Base-by-base conservation (phyloP, 2,888 invertebrate species). In the Tillus elongatus region DNA sequence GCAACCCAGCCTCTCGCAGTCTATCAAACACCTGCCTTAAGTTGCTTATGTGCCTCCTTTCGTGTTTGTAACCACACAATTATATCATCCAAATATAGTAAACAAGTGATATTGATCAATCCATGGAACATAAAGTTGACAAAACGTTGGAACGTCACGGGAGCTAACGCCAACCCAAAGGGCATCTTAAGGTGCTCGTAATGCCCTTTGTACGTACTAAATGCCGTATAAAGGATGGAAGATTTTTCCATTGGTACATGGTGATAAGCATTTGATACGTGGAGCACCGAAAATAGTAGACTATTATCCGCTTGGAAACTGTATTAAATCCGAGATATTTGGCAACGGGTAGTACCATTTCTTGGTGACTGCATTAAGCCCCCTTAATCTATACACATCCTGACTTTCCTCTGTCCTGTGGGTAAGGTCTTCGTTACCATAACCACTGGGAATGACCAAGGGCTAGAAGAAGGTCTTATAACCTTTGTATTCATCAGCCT, bases 81-180 rank as follows among this genome's bases (percentile, higher is more conserved):
- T 19, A 19, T 19, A 19, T 52, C 50, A 33, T 56, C 52, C 6
- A 52, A 14, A 27, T 54, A 52, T 1, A 51, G 46, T 2, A 47
- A 37, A 15, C 49, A 46, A 13, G 39, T 42, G 30, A 46, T 38
- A 8, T 41, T 41, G 16, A 44, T 43, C 4, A 53, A 28, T 0
- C 41, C 50, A 12, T 39, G 10, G 3, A 56, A 35, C 4, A 53
- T 19, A 8, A 8, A 6, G 24, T 19, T 19, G 41, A 30, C 36
- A 19, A 19, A 19, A 8, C n/a, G 6, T 19, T 19, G 24, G 24
- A 19, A 19, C 24, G n/a, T n/a, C n/a, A n/a, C 6, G 6, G 24
- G 24, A 8, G 24, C 24, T 6, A 8, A 8, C 6, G 6, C 6
- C n/a, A 19, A n/a, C 24, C 24, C 24, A n/a, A 19, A 19, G 6